Evolutionary conservation across 2,113 vertebrate species (phyloP).

Genomic region (Apteryx owenii): DNA sequence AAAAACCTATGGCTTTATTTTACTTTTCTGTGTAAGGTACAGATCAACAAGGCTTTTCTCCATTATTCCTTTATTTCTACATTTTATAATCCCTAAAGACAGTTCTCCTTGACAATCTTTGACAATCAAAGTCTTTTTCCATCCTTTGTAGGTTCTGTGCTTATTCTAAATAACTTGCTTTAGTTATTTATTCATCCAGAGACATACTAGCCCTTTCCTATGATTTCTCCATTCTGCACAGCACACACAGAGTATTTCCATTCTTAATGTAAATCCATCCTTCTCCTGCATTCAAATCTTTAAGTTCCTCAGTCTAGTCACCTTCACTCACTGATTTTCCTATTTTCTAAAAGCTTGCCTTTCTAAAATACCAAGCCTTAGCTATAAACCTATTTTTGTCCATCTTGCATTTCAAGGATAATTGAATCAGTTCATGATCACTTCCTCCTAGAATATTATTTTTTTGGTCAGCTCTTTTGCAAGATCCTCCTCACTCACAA

Average conservation of each 20-base stretch:
- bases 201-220: neutral
- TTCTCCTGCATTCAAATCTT: neutral
- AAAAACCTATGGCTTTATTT: neutral
- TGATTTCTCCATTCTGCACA: neutral
- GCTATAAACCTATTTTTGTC: constrained; percentile 19
- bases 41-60: neutral
- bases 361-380: neutral
- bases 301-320: neutral
- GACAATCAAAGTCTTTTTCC: neutral
- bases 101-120: neutral
- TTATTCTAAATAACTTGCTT: neutral
- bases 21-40: neutral
- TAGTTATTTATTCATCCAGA: neutral
- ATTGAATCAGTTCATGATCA: neutral
- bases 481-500: neutral
- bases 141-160: neutral
- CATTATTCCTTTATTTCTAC: neutral
- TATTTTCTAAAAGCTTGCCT: neutral
- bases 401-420: neutral
- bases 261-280: neutral
- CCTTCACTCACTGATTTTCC: neutral
- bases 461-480: constrained; percentile 15
- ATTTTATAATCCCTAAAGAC: neutral
- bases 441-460: neutral
- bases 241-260: neutral